Base-by-base conservation (phyloP, 2,797 vertebrate species). In the Xyrichtys novacula region DNA sequence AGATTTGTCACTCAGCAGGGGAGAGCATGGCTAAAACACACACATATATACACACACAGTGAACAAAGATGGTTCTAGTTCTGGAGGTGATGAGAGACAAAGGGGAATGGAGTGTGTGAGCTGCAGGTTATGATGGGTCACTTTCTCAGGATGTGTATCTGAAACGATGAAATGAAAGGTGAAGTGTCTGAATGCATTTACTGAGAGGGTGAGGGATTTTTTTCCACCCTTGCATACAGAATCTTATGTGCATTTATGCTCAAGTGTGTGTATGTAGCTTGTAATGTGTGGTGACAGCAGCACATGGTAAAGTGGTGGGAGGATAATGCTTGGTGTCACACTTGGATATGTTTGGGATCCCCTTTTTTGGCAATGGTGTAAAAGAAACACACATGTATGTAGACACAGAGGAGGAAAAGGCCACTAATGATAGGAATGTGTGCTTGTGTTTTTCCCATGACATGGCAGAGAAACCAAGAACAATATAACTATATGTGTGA, bases 1-100 rank as follows among this genome's bases (percentile, higher is more conserved):
- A 86, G 78, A 90, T 87, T 88, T 86, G 80, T 88, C 78, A 85
- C 85, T 74, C 87, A 85, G 76, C 81, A 65, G 82, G 84, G 70
- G 80, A 60, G 74, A 46, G 49, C 54, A 62, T 47, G 53, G 46
- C 52, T 64, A 68, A 85, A 82, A 79, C 65, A 81, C 55, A 66
- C 53, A 68, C 66, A 63, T 50, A 77, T 53, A 50, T 5, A 54
- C 10, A 62, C 62, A 81, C 57, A 58, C 16, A n/a, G n/a, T 49
- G 38, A 77, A 74, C 59, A 72, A 74, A 60, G 63, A 46, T 36
- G 19, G 29, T 48, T 64, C 76, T 12, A 71, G 74, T 72, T 74
- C 12, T 67, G 54, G 62, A 64, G 65, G 65, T 74, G 75, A 69
- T 59, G 80, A 78, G 56, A 75, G 60, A 1, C 6, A 9, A 17